Percentiles rank a stretch among this genome's conserved stretches.
Conservation (phyloP, 1,140 invertebrate genomes). For the Drosophila saltans region DNA sequence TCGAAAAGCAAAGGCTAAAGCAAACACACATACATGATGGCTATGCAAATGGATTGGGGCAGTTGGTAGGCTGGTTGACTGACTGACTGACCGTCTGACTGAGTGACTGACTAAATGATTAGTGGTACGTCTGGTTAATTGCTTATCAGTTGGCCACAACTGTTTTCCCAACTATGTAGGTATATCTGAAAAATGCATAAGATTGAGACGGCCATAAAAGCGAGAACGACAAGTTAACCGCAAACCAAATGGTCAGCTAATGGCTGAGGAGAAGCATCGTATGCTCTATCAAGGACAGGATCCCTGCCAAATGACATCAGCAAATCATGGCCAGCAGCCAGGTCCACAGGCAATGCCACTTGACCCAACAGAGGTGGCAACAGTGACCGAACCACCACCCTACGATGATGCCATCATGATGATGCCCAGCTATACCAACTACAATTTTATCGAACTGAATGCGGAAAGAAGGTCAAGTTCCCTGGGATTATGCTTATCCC, state of each 20-base stretch:
- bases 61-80: neutral
- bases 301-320: constrained; percentile 18
- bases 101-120: constrained; percentile 5
- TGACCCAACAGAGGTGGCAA: no score
- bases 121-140: constrained; percentile 38
- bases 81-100: neutral
- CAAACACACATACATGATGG: constrained; percentile 25
- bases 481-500: no score
- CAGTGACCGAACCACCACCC: constrained; percentile 33
- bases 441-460: neutral
- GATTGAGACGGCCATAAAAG: constrained; percentile 20
- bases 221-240: neutral
- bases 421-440: neutral
- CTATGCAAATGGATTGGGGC: neutral
- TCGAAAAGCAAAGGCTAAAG: constrained; percentile 60
- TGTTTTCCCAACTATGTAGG: constrained; percentile 35
- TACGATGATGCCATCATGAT: constrained; percentile 48
- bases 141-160: constrained; percentile 44
- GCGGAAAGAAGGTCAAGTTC: neutral
- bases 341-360: no score
- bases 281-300: constrained; percentile 61
- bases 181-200: neutral
- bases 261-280: constrained; percentile 57
- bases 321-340: neutral
- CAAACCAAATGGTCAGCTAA: constrained; percentile 35